Evolutionary conservation across 2,888 invertebrate genomes (phyloP).

Genomic region (Leptura quadrifasciata): DNA sequence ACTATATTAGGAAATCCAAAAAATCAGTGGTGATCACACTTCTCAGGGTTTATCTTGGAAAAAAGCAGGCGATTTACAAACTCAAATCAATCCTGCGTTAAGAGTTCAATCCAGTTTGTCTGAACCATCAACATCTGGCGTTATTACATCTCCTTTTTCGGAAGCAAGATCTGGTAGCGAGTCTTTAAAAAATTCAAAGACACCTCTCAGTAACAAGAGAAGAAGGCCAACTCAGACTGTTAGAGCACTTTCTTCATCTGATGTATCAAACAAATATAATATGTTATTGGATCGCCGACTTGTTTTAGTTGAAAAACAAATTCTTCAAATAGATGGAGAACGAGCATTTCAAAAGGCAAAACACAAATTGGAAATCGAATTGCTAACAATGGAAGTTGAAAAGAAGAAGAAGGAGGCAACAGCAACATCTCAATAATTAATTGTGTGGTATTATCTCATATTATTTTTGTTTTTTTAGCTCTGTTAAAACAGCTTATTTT

Average conservation of each 20-base stretch:
- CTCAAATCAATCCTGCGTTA: neutral
- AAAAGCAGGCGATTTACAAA: neutral
- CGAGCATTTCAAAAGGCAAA: constrained; percentile 9
- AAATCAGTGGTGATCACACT: neutral
- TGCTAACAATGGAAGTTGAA: neutral
- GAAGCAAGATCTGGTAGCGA: neutral
- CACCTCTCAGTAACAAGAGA: neutral
- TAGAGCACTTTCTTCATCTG: neutral
- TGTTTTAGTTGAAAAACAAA: constrained; percentile 24
- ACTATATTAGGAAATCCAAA: neutral
- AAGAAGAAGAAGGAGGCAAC: neutral
- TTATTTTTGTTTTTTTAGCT: too few relatives aligned
- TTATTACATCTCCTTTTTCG: neutral
- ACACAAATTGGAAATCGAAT: constrained; percentile 5
- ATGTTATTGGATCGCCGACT: neutral
- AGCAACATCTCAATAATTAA: too few relatives aligned
- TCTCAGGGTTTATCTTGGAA: neutral
- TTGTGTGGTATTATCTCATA: too few relatives aligned
- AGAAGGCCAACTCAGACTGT: neutral
- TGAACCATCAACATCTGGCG: neutral
- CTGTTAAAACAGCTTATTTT: too few relatives aligned
- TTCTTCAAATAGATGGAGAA: constrained; percentile 8
- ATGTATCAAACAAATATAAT: neutral
- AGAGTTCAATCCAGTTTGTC: neutral
- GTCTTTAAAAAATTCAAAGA: neutral